Conservation (phyloP, 2,888 invertebrate genomes). For the Atherix ibis region DNA sequence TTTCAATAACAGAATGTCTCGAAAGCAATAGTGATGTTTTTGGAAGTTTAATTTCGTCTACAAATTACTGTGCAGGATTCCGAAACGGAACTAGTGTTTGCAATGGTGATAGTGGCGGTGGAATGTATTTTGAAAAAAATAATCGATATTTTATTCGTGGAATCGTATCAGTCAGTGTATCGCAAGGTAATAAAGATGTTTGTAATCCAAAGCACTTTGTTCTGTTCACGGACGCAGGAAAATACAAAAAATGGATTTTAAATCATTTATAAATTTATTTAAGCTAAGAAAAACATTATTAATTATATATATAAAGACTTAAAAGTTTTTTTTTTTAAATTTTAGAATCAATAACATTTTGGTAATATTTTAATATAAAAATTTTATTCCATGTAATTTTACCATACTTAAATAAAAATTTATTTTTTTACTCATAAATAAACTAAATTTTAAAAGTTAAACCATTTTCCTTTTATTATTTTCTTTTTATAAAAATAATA, state of each 20-base stretch:
- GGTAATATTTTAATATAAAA: too few relatives aligned
- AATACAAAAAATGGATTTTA: constrained; percentile 26
- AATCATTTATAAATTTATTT: too few relatives aligned
- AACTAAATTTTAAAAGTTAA: too few relatives aligned
- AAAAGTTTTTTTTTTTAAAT: too few relatives aligned
- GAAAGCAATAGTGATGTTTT: constrained; percentile 12
- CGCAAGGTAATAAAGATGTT: constrained; percentile 17
- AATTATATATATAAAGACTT: too few relatives aligned
- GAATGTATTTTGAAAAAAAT: constrained; percentile 23
- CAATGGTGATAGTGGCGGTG: constrained; percentile 39
- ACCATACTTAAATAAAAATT: too few relatives aligned
- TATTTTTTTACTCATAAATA: too few relatives aligned
- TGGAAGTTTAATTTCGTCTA: constrained; percentile 7
- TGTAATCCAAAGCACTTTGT: constrained; percentile 34
- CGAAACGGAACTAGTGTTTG: constrained; percentile 32
- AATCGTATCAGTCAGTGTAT: constrained; percentile 11
- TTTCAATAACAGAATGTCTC: constrained; percentile 22
- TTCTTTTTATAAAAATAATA: too few relatives aligned
- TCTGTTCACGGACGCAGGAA: constrained; percentile 33
- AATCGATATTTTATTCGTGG: constrained; percentile 10
- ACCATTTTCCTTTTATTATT: too few relatives aligned
- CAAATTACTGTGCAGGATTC: constrained; percentile 12
- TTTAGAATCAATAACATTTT: too few relatives aligned
- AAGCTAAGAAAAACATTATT: too few relatives aligned
- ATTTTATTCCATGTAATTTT: too few relatives aligned